Evolutionary conservation across 2,113 vertebrate genomes (phyloP).

Genomic region (Eublepharis macularius): DNA sequence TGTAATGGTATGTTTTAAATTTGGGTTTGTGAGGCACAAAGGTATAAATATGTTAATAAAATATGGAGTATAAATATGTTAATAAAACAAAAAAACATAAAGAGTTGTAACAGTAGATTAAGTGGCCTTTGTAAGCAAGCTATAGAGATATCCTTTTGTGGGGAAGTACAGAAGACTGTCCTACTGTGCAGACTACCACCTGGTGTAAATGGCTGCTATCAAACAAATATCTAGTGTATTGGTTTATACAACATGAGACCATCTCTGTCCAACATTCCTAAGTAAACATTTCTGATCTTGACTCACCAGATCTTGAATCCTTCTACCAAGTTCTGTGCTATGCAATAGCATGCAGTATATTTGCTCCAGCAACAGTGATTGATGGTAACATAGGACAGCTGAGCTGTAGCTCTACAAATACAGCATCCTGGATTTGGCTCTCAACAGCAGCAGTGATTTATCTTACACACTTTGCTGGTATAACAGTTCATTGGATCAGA

Average conservation of each 20-base stretch:
- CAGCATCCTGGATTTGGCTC: neutral
- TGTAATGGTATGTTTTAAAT: no score
- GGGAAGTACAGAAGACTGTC: neutral
- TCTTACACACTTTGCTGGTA: neutral
- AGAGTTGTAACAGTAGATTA: neutral
- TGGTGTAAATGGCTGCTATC: neutral
- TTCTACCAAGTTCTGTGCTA: neutral
- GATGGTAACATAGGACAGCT: conserved; percentile 17
- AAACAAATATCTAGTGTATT: neutral
- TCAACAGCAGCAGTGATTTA: neutral
- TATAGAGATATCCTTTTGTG: neutral
- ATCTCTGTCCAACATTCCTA: neutral
- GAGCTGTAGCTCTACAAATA: neutral
- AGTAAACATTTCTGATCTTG: neutral
- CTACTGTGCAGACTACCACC: neutral
- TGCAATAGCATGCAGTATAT: neutral
- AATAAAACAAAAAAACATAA: no score
- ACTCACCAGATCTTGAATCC: neutral
- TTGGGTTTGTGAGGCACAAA: no score
- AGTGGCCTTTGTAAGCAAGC: neutral
- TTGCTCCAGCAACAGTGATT: neutral
- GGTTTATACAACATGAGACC: neutral
- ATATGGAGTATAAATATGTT: no score
- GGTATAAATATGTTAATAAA: no score
- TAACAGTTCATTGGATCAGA: neutral